Evolutionary conservation across 2,888 invertebrate species (phyloP).

Genomic region (Drosophila phalerata): DNA sequence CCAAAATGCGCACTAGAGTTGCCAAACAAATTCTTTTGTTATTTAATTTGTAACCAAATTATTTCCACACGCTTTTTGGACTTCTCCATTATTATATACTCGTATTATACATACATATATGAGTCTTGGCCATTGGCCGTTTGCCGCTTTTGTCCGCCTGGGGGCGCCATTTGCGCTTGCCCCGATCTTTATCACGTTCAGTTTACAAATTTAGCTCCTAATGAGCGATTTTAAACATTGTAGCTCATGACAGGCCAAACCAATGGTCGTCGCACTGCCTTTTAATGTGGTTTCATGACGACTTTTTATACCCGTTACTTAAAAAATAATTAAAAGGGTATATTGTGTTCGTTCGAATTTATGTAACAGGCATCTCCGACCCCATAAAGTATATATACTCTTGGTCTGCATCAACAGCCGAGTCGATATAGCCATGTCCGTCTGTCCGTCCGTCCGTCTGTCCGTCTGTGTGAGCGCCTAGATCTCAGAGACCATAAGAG

Average conservation of each 20-base stretch:
- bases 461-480: no score
- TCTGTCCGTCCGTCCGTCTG: no score
- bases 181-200: slow-evolving; percentile 74
- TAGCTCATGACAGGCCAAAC: slow-evolving; percentile 59
- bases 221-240: slow-evolving; percentile 80
- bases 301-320: slow-evolving; percentile 7
- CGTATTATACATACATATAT: neutral
- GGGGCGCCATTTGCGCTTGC: slow-evolving; percentile 46
- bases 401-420: no score
- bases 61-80: slow-evolving; percentile 76
- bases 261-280: slow-evolving; percentile 35
- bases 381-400: no score
- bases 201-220: slow-evolving; percentile 80
- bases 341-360: no score
- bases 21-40: slow-evolving; percentile 84
- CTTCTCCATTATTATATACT: slow-evolving; percentile 37
- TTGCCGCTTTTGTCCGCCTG: slow-evolving; percentile 14
- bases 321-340: no score
- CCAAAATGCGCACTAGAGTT: slow-evolving; percentile 78
- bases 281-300: slow-evolving; percentile 70
- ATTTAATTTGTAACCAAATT: slow-evolving; percentile 82
- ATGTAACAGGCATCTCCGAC: no score
- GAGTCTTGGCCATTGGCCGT: slow-evolving; percentile 9
- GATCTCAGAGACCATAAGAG: no score
- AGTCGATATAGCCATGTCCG: no score